Conservation (phyloP, 2,797 vertebrate species). For the Ceryle rudis region DNA sequence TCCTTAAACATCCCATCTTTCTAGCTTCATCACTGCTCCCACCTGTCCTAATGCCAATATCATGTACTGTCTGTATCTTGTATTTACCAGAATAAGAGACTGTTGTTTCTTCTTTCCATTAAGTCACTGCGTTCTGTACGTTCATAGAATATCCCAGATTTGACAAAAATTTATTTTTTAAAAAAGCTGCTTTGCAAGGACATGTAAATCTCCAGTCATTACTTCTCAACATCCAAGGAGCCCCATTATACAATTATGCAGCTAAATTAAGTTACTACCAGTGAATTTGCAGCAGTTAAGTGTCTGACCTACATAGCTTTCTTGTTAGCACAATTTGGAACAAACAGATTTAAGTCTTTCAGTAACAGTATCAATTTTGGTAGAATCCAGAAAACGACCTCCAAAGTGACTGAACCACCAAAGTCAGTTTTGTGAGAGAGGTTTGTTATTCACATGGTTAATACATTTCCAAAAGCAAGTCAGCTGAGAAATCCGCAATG, state of each 20-base stretch:
- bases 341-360: not conserved
- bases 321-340: not conserved
- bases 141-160: not conserved
- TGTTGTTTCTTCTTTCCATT: not conserved
- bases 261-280: not conserved
- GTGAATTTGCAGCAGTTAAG: slow-evolving; percentile 21
- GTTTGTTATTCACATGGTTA: not conserved
- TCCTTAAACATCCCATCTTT: not conserved
- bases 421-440: not conserved
- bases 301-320: slow-evolving; percentile 36
- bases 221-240: not conserved
- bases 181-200: not conserved
- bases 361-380: not conserved
- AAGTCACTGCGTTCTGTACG: not conserved
- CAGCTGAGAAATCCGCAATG: not conserved
- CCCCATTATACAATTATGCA: not conserved
- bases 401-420: not conserved
- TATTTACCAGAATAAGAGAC: not conserved
- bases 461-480: not conserved
- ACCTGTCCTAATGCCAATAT: not conserved
- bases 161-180: not conserved
- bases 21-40: not conserved
- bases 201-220: not conserved
- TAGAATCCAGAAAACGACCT: not conserved
- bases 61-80: not conserved